Percentiles rank a stretch among this genome's conserved stretches.
phyloP scores from a whole-genome alignment of 2,888 invertebrate species.

The Unio delphinus region DNA sequence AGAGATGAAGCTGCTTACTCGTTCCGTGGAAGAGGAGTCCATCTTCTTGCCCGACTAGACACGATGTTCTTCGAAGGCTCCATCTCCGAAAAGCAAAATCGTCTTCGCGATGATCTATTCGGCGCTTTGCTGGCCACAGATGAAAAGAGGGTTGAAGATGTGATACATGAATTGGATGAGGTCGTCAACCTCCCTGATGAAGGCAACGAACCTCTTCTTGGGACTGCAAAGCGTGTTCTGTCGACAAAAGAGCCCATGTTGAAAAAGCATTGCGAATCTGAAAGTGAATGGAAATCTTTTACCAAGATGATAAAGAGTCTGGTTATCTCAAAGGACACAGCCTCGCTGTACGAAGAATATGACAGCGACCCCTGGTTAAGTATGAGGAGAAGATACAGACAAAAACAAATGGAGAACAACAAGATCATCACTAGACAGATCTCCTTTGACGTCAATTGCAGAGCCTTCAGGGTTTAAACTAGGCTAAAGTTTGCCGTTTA shows the following conservation, averaged over 20 bases:
- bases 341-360: slow-evolving; percentile 33
- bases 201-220: no score
- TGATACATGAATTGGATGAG: slow-evolving; percentile 11
- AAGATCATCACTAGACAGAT: background rate
- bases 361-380: slow-evolving; percentile 42
- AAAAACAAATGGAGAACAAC: slow-evolving; percentile 7
- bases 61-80: slow-evolving; percentile 34
- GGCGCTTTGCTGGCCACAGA: slow-evolving; percentile 8
- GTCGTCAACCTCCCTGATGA: slow-evolving; percentile 15
- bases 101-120: slow-evolving; percentile 12
- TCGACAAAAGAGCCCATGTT: slow-evolving; percentile 29
- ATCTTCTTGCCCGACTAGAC: slow-evolving; percentile 9
- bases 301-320: slow-evolving; percentile 1
- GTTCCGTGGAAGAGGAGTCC: no score
- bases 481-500: no score
- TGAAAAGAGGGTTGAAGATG: slow-evolving; percentile 4
- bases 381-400: slow-evolving; percentile 29
- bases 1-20: no score
- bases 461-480: no score
- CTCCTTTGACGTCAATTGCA: no score
- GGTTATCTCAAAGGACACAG: slow-evolving; percentile 22
- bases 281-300: slow-evolving; percentile 29
- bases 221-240: slow-evolving; percentile 19
- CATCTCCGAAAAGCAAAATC: slow-evolving; percentile 18
- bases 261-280: slow-evolving; percentile 25